Conservation (phyloP, 2,113 vertebrate species). For the Cynoglossus semilaevis region DNA sequence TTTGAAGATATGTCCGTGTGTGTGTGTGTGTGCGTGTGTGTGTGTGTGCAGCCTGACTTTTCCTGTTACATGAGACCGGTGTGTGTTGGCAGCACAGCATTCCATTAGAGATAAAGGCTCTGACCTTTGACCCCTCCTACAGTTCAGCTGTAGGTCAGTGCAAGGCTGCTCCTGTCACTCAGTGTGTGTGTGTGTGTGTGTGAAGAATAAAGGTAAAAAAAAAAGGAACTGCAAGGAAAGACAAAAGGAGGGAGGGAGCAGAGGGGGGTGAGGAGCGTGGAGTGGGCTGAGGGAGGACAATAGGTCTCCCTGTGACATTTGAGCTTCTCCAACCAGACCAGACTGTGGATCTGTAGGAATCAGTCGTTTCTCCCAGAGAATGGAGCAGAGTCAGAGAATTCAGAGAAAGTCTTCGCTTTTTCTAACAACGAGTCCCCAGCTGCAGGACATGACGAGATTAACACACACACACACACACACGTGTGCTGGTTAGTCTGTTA, state of each 20-base stretch:
- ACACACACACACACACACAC: no score
- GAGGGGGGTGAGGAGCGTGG: slow-evolving; percentile 41
- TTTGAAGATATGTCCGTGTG: no score
- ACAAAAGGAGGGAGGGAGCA: slow-evolving; percentile 30
- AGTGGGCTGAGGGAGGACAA: slow-evolving; percentile 52
- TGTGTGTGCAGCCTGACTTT: slow-evolving; percentile 1
- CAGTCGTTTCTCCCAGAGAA: slow-evolving; percentile 7
- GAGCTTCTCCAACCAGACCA: slow-evolving; percentile 27
- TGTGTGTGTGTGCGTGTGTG: no score
- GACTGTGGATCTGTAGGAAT: slow-evolving; percentile 25
- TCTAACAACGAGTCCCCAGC: no score
- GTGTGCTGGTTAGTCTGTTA: no score
- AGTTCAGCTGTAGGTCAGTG: slow-evolving; percentile 67
- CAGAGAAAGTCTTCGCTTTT: slow-evolving; percentile 15
- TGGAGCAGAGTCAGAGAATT: slow-evolving; percentile 11
- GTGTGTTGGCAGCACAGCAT: slow-evolving; percentile 47
- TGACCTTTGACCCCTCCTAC: slow-evolving; percentile 51
- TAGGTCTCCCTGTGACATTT: slow-evolving; percentile 44
- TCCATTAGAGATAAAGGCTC: slow-evolving; percentile 59
- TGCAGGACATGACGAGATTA: no score
- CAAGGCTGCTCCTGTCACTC: slow-evolving; percentile 66
- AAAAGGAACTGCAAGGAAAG: neutral
- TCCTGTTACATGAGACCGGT: slow-evolving; percentile 37
- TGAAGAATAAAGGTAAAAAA: slow-evolving; percentile 11
- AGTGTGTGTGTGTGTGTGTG: slow-evolving; percentile 20